Conservation (phyloP, 2,797 vertebrate species). For the Pogoniulus pusillus region DNA sequence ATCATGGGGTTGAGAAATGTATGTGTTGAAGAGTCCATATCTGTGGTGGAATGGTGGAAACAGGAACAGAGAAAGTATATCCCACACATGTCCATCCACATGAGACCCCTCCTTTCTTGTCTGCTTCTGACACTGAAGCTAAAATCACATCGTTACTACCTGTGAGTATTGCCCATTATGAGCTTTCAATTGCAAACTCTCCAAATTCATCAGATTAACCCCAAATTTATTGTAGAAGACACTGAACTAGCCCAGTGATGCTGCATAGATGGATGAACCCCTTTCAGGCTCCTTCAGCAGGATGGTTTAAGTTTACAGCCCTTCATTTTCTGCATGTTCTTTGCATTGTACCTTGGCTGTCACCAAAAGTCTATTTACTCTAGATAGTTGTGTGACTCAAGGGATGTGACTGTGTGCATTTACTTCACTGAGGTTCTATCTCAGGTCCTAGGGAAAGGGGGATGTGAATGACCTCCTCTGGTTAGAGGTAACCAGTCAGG, state of each 20-base stretch:
- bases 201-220: background rate
- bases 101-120: background rate
- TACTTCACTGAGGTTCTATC: background rate
- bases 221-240: background rate
- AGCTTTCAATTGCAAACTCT: too few relatives aligned
- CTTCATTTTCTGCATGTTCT: background rate
- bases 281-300: background rate
- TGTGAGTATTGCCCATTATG: background rate
- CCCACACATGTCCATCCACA: background rate
- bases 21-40: background rate
- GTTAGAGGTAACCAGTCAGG: background rate
- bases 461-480: background rate
- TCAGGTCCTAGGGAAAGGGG: background rate
- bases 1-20: background rate
- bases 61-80: background rate
- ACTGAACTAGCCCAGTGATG: background rate
- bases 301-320: background rate
- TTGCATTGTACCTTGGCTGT: background rate
- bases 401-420: background rate
- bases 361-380: slow-evolving; percentile 12
- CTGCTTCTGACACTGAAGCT: background rate
- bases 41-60: accelerated
- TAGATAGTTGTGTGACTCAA: background rate
- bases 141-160: background rate
- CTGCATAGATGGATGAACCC: background rate